Percentiles rank a stretch among this genome's conserved stretches.
These are phyloP conservation scores for Piprites chloris DNA, from an alignment of 2,113 vertebrate species.

Conservation along the genomic window DNA sequence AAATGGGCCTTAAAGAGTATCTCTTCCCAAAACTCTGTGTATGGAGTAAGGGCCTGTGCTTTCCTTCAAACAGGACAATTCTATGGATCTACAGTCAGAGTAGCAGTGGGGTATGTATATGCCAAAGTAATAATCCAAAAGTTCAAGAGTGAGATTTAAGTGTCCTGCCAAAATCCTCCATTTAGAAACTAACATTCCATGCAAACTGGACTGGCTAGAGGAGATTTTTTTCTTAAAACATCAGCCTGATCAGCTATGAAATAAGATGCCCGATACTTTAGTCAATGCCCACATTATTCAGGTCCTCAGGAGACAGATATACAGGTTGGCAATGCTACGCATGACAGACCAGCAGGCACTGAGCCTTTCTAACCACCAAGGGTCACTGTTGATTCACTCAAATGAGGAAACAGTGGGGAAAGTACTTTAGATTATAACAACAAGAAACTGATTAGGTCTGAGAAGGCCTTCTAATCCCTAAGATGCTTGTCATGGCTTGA, in stretches of 20 bases:
- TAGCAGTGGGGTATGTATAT: not conserved
- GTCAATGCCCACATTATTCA: not conserved
- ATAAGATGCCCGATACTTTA: not conserved
- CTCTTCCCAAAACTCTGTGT: not conserved
- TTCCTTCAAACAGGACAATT: not conserved
- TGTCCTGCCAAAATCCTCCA: not conserved
- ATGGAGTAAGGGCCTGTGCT: not conserved
- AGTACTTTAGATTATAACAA: not conserved
- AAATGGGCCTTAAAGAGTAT: not conserved
- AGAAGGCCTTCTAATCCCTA: not conserved
- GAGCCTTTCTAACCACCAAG: constrained; percentile 41
- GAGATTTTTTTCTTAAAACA: not conserved
- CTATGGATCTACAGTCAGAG: not conserved
- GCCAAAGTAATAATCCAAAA: not conserved
- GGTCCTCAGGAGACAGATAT: not conserved
- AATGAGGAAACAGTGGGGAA: not conserved
- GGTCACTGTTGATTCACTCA: constrained; percentile 63
- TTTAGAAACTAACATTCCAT: not conserved
- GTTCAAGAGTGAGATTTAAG: not conserved
- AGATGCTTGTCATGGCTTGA: not conserved
- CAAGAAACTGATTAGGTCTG: not conserved
- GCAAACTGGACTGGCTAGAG: not conserved
- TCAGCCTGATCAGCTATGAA: not conserved
- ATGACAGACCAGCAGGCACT: not conserved
- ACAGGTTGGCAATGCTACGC: not conserved